Percentiles rank a stretch among this genome's conserved stretches.
These are phyloP conservation scores for Agrypnia vestita DNA, from an alignment of 1,140 invertebrate species.

Conservation along the genomic window DNA sequence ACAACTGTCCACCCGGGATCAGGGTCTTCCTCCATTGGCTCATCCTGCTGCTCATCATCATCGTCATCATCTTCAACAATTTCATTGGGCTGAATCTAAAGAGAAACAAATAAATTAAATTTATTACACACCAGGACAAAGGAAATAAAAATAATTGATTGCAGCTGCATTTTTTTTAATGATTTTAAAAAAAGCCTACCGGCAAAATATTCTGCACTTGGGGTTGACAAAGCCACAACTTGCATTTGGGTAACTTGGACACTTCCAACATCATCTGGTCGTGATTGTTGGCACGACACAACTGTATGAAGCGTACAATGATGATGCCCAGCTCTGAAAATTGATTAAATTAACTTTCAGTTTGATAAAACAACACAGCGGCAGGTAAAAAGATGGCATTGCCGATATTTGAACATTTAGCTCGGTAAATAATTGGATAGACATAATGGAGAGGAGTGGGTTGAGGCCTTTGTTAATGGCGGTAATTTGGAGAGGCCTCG, in stretches of 20 bases:
- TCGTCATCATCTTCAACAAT: conserved; percentile 64
- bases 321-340: conserved; percentile 69
- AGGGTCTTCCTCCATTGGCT: conserved; percentile 67
- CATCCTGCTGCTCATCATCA: conserved; percentile 63
- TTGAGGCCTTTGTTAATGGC: too few species aligned
- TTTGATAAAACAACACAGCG: too few species aligned
- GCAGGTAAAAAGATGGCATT: too few species aligned
- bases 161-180: neutral
- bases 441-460: too few species aligned
- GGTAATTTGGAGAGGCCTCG: too few species aligned
- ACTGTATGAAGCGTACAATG: conserved; percentile 67
- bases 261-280: conserved; percentile 66
- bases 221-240: conserved; percentile 65
- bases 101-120: neutral
- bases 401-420: too few species aligned
- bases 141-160: too few species aligned
- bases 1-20: conserved; percentile 73
- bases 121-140: too few species aligned
- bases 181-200: conserved; percentile 50
- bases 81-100: conserved; percentile 57
- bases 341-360: conserved; percentile 16
- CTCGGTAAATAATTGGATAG: too few species aligned
- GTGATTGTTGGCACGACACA: conserved; percentile 67
- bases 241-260: conserved; percentile 65
- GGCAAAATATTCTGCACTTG: conserved; percentile 49